Evolutionary conservation across 2,113 vertebrate genomes (phyloP).

Genomic region (Festucalex cinctus): DNA sequence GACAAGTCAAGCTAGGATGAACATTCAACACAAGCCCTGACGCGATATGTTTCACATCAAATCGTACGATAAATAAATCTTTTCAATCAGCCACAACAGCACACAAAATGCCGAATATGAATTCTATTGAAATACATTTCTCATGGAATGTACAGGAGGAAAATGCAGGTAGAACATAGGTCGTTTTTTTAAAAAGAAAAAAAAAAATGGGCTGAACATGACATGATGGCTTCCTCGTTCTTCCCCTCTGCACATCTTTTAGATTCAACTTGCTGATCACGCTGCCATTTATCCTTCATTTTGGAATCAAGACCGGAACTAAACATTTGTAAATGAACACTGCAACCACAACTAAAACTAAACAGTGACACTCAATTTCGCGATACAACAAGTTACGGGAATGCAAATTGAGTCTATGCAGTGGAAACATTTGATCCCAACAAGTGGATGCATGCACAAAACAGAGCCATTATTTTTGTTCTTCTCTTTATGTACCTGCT

Average conservation of each 20-base stretch:
- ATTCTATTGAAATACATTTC: slow-evolving; percentile 7
- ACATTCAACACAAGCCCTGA: slow-evolving; percentile 42
- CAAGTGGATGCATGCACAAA: slow-evolving; percentile 42
- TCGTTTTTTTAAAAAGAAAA: too few relatives aligned
- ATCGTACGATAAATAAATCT: not conserved
- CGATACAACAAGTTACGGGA: slow-evolving; percentile 24
- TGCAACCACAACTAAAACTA: slow-evolving; percentile 34
- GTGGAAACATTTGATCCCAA: slow-evolving; percentile 48
- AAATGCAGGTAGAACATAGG: slow-evolving; percentile 12
- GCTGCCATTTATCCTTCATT: not conserved
- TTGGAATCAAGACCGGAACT: not conserved
- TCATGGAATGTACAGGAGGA: slow-evolving; percentile 47
- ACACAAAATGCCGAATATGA: not conserved
- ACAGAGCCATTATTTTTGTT: not conserved
- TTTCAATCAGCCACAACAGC: not conserved
- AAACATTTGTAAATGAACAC: not conserved
- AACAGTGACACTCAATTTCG: slow-evolving; percentile 36
- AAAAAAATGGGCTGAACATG: slow-evolving; percentile 2
- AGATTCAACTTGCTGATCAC: slow-evolving; percentile 16
- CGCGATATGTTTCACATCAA: not conserved
- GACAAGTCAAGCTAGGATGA: slow-evolving; percentile 25
- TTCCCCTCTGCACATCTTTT: slow-evolving; percentile 2
- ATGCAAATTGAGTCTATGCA: slow-evolving; percentile 33
- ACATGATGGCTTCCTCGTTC: slow-evolving; percentile 14
- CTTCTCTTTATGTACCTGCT: not conserved